Evolutionary conservation across 2,888 invertebrate species (phyloP).

Genomic region (Candidula unifasciata): DNA sequence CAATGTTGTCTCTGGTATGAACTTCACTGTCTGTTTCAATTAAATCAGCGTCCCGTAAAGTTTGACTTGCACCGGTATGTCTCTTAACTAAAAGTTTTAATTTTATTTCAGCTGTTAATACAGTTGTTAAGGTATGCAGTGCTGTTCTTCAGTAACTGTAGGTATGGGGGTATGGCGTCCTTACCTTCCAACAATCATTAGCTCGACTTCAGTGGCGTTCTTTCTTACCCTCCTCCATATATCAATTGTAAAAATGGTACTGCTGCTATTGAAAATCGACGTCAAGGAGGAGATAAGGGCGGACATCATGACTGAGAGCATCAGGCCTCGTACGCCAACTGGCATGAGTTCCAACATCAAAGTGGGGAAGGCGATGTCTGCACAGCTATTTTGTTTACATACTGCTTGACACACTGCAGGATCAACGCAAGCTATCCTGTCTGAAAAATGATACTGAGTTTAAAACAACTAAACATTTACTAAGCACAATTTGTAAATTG

Average conservation of each 20-base stretch:
- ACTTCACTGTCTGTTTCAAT: too few species aligned
- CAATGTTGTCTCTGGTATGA: too few species aligned
- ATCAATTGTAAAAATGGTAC: constrained; percentile 80
- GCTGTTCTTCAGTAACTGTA: too few species aligned
- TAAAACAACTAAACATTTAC: too few species aligned
- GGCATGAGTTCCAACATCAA: constrained; percentile 79
- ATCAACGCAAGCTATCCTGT: constrained; percentile 78
- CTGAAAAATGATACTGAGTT: constrained; percentile 60
- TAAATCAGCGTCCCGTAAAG: too few species aligned
- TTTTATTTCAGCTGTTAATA: too few species aligned
- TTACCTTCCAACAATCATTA: constrained; percentile 79
- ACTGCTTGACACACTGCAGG: constrained; percentile 76
- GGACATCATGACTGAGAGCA: constrained; percentile 81
- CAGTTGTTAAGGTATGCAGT: too few species aligned
- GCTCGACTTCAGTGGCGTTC: constrained; percentile 77
- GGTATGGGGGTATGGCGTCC: too few species aligned
- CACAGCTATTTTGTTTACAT: constrained; percentile 78
- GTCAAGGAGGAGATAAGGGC: constrained; percentile 80
- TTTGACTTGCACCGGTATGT: too few species aligned
- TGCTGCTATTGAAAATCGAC: constrained; percentile 80
- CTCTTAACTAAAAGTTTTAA: too few species aligned
- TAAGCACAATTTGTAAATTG: too few species aligned
- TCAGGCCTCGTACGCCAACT: constrained; percentile 79
- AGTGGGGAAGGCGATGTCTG: constrained; percentile 80
- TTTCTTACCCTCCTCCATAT: constrained; percentile 78